Conservation (phyloP, 2,113 vertebrate genomes). For the Lasiurus borealis region DNA sequence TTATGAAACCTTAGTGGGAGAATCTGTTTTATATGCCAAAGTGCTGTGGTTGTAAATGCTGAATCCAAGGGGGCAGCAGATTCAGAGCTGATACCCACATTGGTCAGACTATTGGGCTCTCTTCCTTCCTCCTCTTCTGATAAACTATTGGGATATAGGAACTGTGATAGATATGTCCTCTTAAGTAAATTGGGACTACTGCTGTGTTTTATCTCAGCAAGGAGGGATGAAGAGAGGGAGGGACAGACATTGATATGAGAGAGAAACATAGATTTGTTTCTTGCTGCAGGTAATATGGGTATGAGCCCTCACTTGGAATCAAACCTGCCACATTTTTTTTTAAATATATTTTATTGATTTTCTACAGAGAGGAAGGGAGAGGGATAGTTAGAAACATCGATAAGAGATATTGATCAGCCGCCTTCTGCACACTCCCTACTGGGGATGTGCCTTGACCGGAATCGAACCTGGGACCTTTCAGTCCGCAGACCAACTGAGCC, state of each 20-base stretch:
- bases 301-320: not conserved
- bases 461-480: too few relatives aligned
- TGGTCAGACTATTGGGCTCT: not conserved
- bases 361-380: too few relatives aligned
- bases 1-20: constrained; percentile 33
- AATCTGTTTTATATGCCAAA: not conserved
- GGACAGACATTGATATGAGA: not conserved
- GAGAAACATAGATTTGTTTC: not conserved
- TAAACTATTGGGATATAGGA: not conserved
- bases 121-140: not conserved
- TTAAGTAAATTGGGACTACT: not conserved
- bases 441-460: too few relatives aligned
- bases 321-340: not conserved
- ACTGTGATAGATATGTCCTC: not conserved
- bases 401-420: too few relatives aligned
- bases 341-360: too few relatives aligned
- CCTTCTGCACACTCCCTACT: too few relatives aligned
- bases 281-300: not conserved
- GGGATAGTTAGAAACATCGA: too few relatives aligned
- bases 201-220: too few relatives aligned
- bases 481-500: too few relatives aligned
- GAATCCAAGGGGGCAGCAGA: not conserved
- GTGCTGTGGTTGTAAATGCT: not conserved
- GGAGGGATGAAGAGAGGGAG: not conserved
- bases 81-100: not conserved